Conservation (phyloP, 2,888 invertebrate species). For the Drosophila prostipennis region DNA sequence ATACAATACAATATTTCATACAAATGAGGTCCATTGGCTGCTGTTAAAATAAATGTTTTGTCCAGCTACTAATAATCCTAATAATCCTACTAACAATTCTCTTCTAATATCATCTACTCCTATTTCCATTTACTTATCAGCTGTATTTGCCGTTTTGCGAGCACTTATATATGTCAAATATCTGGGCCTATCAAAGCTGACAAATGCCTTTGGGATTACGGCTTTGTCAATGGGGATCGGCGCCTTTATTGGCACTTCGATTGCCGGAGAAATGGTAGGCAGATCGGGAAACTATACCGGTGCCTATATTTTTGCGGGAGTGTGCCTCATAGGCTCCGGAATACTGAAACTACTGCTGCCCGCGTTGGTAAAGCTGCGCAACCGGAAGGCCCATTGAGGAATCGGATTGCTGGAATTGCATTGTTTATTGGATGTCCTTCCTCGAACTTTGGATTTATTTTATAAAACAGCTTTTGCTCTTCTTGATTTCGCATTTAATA, state of each 20-base stretch:
- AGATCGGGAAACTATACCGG: slow-evolving; percentile 51
- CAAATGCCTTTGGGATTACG: slow-evolving; percentile 91
- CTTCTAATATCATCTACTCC: not conserved
- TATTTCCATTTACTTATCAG: slow-evolving; percentile 83
- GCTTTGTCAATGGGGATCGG: slow-evolving; percentile 91
- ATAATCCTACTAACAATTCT: no score
- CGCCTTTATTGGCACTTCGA: slow-evolving; percentile 87
- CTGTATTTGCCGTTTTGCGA: slow-evolving; percentile 90
- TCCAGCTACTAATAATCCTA: no score
- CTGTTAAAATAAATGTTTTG: no score
- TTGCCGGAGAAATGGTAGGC: slow-evolving; percentile 81
- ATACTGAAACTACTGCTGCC: slow-evolving; percentile 71
- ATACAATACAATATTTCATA: no score
- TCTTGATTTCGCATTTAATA: slow-evolving; percentile 35
- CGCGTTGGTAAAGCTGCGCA: slow-evolving; percentile 20
- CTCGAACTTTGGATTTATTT: slow-evolving; percentile 52
- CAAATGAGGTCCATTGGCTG: no score
- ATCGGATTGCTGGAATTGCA: slow-evolving; percentile 3
- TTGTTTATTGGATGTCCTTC: slow-evolving; percentile 15
- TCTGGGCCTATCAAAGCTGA: slow-evolving; percentile 90
- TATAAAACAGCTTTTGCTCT: slow-evolving; percentile 58
- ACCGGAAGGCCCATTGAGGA: not conserved
- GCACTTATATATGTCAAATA: slow-evolving; percentile 91
- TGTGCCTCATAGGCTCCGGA: slow-evolving; percentile 72
- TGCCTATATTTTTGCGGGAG: slow-evolving; percentile 76